Evolutionary conservation across 2,113 vertebrate genomes (phyloP), one percentile per base, ranked within the genome.

Genomic region (Paraplagusia blochii): DNA sequence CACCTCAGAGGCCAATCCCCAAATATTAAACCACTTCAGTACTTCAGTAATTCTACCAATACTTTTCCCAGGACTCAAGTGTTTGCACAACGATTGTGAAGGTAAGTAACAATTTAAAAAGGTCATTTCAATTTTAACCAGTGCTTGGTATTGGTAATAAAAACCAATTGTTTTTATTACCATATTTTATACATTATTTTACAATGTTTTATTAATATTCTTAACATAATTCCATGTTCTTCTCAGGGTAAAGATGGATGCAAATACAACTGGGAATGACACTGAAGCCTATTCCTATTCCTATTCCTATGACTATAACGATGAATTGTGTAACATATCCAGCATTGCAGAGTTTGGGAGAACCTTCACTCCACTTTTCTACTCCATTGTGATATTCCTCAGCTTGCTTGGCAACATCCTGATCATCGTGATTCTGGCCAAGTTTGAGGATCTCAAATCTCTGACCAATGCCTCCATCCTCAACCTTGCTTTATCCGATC

Each of bases 401-500:
- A 95, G 95, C 66, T 77, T 95, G 40, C 39, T 92, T n/a, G 95
- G 95, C 45, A 99, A 99, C 76, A 69, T 66, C 15, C 76, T 96
- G 36, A 93, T 97, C 44, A 34, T 98, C 13, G 90, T 90, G 73
- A 90, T 97, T 51, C 77, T 99, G 39, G 45, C 90, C 45, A 95
- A 86, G 66, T 95, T 92, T 2, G 95, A 98, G 83, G 94, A 89
- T 59, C 77, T 95, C 1, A 90, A 74, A 52, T 93, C 92, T 19
- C 79, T 96, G 74, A 95, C 91, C 46, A 98, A 96, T 1, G 4
- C 90, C 12, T 93, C 94, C 64, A 93, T 97, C 76, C 69, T 96
- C 64, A 97, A 98, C 70, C 86, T 99, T 76, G 94, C 92, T 45
- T 19, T 94, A 53, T 95, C 95, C 0, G 95, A 98, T 59, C 85